A percentile compares a stretch with the other conserved stretches of the same genome.
phyloP scores from a whole-genome alignment of 2,797 vertebrate genomes.

The Sparus aurata region DNA sequence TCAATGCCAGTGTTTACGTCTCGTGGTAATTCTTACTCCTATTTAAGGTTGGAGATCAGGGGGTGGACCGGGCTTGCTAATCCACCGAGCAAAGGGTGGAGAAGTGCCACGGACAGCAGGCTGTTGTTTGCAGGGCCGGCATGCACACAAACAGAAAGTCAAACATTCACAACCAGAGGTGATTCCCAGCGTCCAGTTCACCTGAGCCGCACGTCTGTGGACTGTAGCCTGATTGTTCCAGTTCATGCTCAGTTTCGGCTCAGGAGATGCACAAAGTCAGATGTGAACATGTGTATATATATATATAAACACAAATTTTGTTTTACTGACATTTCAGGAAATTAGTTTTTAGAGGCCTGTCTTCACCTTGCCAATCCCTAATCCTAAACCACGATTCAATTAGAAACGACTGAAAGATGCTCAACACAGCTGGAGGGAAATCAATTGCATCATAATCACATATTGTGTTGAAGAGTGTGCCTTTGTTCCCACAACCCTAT shows the following conservation, averaged over 20 bases:
- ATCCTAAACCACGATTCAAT: neutral
- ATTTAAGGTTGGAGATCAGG: neutral
- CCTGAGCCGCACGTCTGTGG: neutral
- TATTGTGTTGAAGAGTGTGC: too few species aligned
- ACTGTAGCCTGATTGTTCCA: neutral
- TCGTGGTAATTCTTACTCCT: neutral
- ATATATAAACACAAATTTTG: too few species aligned
- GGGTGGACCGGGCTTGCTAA: neutral
- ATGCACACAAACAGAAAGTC: constrained; percentile 27
- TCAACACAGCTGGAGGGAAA: neutral
- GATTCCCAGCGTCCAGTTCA: constrained; percentile 7
- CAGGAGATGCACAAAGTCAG: neutral
- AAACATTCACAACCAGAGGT: constrained; percentile 20
- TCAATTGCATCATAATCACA: too few species aligned
- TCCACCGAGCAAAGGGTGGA: neutral
- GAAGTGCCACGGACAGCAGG: neutral
- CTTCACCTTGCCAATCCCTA: neutral
- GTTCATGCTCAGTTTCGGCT: too few species aligned
- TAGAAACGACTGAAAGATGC: neutral
- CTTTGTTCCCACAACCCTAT: too few species aligned
- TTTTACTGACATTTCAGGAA: too few species aligned
- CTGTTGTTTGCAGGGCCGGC: neutral
- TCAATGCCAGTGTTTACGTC: neutral
- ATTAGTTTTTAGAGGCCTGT: neutral
- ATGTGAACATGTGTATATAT: neutral